Base-by-base conservation (phyloP, 2,888 invertebrate genomes). In the Macrophya alboannulata region DNA sequence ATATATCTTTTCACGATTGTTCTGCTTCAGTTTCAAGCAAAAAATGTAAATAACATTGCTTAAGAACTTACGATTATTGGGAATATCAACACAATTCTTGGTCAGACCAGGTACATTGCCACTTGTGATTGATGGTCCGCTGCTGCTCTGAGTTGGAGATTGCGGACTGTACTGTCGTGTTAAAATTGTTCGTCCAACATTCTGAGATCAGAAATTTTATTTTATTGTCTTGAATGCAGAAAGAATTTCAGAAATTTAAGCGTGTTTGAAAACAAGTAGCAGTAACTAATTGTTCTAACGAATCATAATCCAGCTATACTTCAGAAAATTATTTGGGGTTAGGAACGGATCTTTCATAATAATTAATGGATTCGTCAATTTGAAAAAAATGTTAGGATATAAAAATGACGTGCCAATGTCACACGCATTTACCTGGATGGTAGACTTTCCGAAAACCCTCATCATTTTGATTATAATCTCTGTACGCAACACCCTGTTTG, bases 71-170 rank as follows among this genome's bases (percentile, higher is more conserved):
- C 93, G 89, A 43, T 86, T 59, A 31, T 87, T 87, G 72, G 93
- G 92, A 81, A 93, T 86, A 45, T 89, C 86, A n/a, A 92, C 88
- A 83, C 92, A 91, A 45, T 90, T 92, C 0, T 93, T 94, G 90
- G 96, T 97, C 10, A 97, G 93, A 4, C 97, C 97, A 85, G 95
- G 95, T 5, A 97, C 97, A 90, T 96, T 93, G 12, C 90, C 87
- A 85, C 93, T 93, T 6, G 90, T 87, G 76, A 88, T 84, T 82
- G 87, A 85, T 85, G 91, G 62, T 37, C 92, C 68, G 40, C 92
- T 83, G 25, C 45, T 40, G 37, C 51, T 83, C 72, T 43, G 21
- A 59, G 59, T 17, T 68, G 79, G 51, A 31, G 17, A 71, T 72
- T 84, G 74, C 31, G 8, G 55, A 51, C 74, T 84, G 59, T 84